A percentile compares a stretch with the other conserved stretches of the same genome.
Evolutionary conservation across 2,888 invertebrate species (phyloP).

Genomic region (Troides oblongomaculatus): DNA sequence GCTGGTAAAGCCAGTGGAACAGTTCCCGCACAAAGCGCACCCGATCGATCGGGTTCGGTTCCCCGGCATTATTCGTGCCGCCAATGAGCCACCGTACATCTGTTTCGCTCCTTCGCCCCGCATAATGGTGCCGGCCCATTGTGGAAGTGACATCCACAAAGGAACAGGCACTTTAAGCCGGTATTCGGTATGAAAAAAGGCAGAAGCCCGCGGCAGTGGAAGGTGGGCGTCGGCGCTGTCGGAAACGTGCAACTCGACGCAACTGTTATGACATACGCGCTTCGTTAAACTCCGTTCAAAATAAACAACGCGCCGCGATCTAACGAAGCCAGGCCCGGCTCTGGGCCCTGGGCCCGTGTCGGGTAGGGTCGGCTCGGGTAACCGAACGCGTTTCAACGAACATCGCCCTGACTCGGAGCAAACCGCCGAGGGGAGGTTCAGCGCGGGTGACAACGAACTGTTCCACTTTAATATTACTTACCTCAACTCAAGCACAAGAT

Average conservation of each 20-base stretch:
- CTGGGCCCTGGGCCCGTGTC: slow-evolving; percentile 28
- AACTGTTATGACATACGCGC: slow-evolving; percentile 77
- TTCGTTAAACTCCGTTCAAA: slow-evolving; percentile 68
- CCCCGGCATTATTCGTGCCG: slow-evolving; percentile 72
- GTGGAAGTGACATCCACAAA: slow-evolving; percentile 73
- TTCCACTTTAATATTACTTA: not conserved
- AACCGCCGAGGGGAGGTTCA: not conserved
- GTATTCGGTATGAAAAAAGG: slow-evolving; percentile 74
- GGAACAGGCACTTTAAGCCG: slow-evolving; percentile 68
- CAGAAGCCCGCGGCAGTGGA: slow-evolving; percentile 60
- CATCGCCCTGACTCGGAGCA: slow-evolving; percentile 33
- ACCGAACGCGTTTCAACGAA: slow-evolving; percentile 1
- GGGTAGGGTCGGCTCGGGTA: slow-evolving; percentile 33
- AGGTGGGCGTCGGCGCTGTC: slow-evolving; percentile 70
- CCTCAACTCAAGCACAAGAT: not conserved
- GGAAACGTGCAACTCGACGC: slow-evolving; percentile 74
- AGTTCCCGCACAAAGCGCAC: slow-evolving; percentile 59
- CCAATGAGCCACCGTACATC: slow-evolving; percentile 70
- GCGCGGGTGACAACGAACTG: not conserved
- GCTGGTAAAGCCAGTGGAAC: slow-evolving; percentile 47
- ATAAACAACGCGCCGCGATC: slow-evolving; percentile 57
- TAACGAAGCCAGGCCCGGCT: slow-evolving; percentile 50
- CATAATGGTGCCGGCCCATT: slow-evolving; percentile 76
- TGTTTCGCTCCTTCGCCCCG: slow-evolving; percentile 76
- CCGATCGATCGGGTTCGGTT: slow-evolving; percentile 66